Evolutionary conservation across 2,797 vertebrate genomes (phyloP), one percentile per base, ranked within the genome.

Genomic region (Eulemur albifrons): DNA sequence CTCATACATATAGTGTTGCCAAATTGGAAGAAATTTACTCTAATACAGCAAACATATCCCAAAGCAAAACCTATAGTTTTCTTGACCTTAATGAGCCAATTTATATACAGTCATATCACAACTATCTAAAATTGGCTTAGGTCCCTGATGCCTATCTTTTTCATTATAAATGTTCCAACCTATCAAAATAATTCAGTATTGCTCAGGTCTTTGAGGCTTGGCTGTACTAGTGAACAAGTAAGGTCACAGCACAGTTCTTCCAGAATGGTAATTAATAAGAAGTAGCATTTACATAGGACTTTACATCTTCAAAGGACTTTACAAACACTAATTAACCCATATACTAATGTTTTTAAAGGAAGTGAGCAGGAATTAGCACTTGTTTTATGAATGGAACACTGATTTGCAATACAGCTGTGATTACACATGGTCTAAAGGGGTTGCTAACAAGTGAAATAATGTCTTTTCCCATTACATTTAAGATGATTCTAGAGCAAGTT

Each of bases 311-410:
- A 81, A 93, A 97, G 67, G 35, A 40, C 35, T 73, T 76, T 54
- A 54, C 27, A 87, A 94, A 94, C 72, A 59, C 43, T 90, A 81
- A 96, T 97, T 95, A 97, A 86, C 79, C 86, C 23, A 81, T 9
- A 35, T 7, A 57, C 43, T 38, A 86, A 88, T 45, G 7, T 63
- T 54, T 73, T 45, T 65, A 70, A 72, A 82, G 54, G 21, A 81
- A 83, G 70, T 23, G 84, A 83, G 52, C 57, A 79, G 76, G 84
- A 50, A 83, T 57, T 57, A 88, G 70, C 79, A 59, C 75, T 75
- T 65, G 18, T 90, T 90, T 94, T 92, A 76, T 93, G 65, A 93
- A 69, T 54, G 30, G 63, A 54, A 82, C 50, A 18, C 30, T 4
- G 70, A 80, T 75, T 76, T 63, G 18, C 54, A 61, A 61, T 63